Percentiles rank a stretch among this genome's conserved stretches.
Conservation (phyloP, 2,113 vertebrate genomes). For the Saguinus imperator region DNA sequence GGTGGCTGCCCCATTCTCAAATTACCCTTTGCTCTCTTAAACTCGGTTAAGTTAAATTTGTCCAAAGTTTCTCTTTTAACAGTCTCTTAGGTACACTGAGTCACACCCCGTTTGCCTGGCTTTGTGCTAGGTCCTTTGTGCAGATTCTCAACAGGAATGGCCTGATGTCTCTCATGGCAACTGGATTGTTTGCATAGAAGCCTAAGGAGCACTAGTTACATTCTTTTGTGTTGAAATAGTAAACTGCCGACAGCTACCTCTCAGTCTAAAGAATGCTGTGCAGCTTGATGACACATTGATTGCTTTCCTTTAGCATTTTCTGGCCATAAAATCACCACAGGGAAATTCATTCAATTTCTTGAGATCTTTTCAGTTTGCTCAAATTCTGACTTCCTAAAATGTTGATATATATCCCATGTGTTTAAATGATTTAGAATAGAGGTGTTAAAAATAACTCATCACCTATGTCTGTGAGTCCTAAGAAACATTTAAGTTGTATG, state of each 20-base stretch:
- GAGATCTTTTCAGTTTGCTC: slow-evolving; percentile 43
- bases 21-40: no score
- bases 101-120: neutral
- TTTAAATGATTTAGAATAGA: slow-evolving; percentile 38
- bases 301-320: slow-evolving; percentile 33
- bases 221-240: neutral
- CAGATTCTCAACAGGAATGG: neutral
- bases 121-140: neutral
- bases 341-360: slow-evolving; percentile 50
- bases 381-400: slow-evolving; percentile 36
- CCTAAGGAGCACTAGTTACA: neutral
- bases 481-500: slow-evolving; percentile 17
- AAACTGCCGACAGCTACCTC: neutral
- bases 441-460: slow-evolving; percentile 52
- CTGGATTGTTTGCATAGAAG: neutral
- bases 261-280: neutral
- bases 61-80: no score
- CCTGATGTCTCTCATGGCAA: neutral
- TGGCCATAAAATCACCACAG: slow-evolving; percentile 22
- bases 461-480: neutral
- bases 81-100: neutral
- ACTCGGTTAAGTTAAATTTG: no score
- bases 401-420: neutral
- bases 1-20: no score
- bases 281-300: neutral